These are phyloP conservation scores for Caenorhabditis wallacei DNA, from an alignment of 2,888 invertebrate species.

Conservation along the genomic window DNA sequence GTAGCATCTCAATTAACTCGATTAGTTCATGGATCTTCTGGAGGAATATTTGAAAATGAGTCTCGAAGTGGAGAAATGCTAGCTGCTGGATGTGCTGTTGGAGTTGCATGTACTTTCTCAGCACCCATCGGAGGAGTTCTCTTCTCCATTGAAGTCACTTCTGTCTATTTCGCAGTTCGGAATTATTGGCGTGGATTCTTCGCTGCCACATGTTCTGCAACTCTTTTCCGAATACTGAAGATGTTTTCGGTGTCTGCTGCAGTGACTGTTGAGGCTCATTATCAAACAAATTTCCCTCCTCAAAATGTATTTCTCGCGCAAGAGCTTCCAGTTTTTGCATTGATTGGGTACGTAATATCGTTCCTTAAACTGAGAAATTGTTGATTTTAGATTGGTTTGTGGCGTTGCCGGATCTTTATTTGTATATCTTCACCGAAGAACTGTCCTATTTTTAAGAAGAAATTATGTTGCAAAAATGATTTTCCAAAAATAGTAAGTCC, in stretches of 20 bases:
- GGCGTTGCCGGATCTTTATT: slow-evolving; percentile 79
- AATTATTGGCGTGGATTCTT: slow-evolving; percentile 99
- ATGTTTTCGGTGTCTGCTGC: slow-evolving; percentile 60
- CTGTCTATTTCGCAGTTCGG: slow-evolving; percentile 97
- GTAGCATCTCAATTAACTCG: slow-evolving; percentile 94
- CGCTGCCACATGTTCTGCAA: slow-evolving; percentile 96
- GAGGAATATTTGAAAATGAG: slow-evolving; percentile 78
- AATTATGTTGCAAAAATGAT: slow-evolving; percentile 77
- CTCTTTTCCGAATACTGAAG: slow-evolving; percentile 90
- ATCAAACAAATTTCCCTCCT: slow-evolving; percentile 88
- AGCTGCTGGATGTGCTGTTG: slow-evolving; percentile 97
- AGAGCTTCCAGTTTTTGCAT: slow-evolving; percentile 94
- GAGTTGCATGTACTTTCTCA: slow-evolving; percentile 94
- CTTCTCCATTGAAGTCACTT: slow-evolving; percentile 99
- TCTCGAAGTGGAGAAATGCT: slow-evolving; percentile 92
- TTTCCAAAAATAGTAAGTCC: slow-evolving; percentile 79
- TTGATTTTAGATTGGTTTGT: slow-evolving; percentile 74
- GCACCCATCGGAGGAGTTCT: slow-evolving; percentile 98
- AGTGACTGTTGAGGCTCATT: slow-evolving; percentile 95
- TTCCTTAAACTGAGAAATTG: background rate
- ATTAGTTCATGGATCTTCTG: slow-evolving; percentile 87
- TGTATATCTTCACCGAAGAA: slow-evolving; percentile 76
- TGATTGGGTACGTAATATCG: slow-evolving; percentile 88
- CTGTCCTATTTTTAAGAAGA: slow-evolving; percentile 79
- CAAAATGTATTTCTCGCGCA: slow-evolving; percentile 95